Percentiles rank a stretch among this genome's conserved stretches.
Evolutionary conservation across 1,140 invertebrate genomes (phyloP).

Genomic region (Drosophila triauraria): DNA sequence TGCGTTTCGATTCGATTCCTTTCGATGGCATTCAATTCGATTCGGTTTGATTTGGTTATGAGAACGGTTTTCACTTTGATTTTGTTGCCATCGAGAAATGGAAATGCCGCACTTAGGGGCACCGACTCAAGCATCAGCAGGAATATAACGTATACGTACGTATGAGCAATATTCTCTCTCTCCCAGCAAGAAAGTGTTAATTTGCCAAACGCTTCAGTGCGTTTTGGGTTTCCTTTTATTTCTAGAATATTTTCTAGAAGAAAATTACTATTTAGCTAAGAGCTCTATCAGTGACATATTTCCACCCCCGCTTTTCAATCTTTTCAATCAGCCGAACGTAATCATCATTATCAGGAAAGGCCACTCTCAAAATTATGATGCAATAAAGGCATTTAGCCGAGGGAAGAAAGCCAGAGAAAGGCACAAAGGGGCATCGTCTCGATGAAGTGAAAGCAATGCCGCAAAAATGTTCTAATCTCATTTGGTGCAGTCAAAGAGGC

Average conservation of each 20-base stretch:
- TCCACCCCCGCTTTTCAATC: not conserved
- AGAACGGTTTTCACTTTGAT: slow-evolving; percentile 46
- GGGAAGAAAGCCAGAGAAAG: slow-evolving; percentile 1
- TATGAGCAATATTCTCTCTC: slow-evolving; percentile 11
- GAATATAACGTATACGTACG: not conserved
- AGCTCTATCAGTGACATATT: not conserved
- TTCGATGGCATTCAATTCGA: slow-evolving; percentile 8
- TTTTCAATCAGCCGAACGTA: slow-evolving; percentile 34
- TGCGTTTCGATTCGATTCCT: slow-evolving; percentile 8
- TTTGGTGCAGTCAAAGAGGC: slow-evolving; percentile 24
- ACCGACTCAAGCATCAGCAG: not conserved
- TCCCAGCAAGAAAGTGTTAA: not conserved
- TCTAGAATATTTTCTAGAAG: not conserved
- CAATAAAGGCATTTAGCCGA: slow-evolving; percentile 57
- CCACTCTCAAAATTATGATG: slow-evolving; percentile 66
- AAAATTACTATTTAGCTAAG: not conserved
- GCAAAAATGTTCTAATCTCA: slow-evolving; percentile 76
- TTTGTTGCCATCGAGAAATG: slow-evolving; percentile 39
- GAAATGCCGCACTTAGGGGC: slow-evolving; percentile 6
- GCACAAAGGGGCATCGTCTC: slow-evolving; percentile 2
- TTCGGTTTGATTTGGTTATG: slow-evolving; percentile 40
- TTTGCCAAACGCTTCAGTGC: not conserved
- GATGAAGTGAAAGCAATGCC: slow-evolving; percentile 75
- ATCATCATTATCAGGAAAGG: slow-evolving; percentile 52
- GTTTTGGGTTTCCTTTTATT: not conserved